Percentiles rank a stretch among this genome's conserved stretches.
Evolutionary conservation across 2,797 vertebrate genomes (phyloP).

Genomic region (Lagocephalus sceleratus): DNA sequence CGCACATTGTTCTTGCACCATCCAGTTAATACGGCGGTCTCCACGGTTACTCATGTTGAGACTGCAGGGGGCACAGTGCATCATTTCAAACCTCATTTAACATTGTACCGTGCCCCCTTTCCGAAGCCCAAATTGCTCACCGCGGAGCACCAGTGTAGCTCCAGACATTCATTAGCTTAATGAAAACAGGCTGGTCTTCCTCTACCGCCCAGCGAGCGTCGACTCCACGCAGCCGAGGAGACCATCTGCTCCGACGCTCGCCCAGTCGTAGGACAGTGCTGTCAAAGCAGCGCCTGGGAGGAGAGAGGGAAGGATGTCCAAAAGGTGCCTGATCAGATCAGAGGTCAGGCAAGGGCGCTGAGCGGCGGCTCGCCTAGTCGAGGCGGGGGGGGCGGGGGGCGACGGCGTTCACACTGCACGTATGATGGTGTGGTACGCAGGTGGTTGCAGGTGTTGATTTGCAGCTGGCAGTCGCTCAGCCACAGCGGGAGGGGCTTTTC

Average conservation of each 20-base stretch:
- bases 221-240: slow-evolving; percentile 51
- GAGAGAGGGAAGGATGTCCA: slow-evolving; percentile 40
- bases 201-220: slow-evolving; percentile 66
- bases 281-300: slow-evolving; percentile 64
- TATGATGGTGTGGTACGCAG: slow-evolving; percentile 41
- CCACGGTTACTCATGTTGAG: slow-evolving; percentile 51
- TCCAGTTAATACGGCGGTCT: slow-evolving; percentile 37
- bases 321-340: slow-evolving; percentile 58
- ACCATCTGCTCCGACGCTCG: slow-evolving; percentile 79
- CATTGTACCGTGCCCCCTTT: slow-evolving; percentile 69
- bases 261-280: slow-evolving; percentile 75
- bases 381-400: too few relatives aligned
- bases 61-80: slow-evolving; percentile 68
- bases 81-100: slow-evolving; percentile 81
- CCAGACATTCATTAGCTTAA: slow-evolving; percentile 84
- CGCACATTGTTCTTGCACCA: slow-evolving; percentile 31
- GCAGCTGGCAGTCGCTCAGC: slow-evolving; percentile 58
- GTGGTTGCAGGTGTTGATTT: slow-evolving; percentile 20
- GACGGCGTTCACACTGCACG: slow-evolving; percentile 37
- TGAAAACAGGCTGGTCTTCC: slow-evolving; percentile 80
- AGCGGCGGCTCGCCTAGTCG: neutral
- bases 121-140: slow-evolving; percentile 74
- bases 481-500: slow-evolving; percentile 57
- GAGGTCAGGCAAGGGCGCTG: slow-evolving; percentile 47
- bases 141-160: slow-evolving; percentile 65